Evolutionary conservation across 2,888 invertebrate species (phyloP), one percentile per base, ranked within the genome.

Genomic region (Drosophila greeni): DNA sequence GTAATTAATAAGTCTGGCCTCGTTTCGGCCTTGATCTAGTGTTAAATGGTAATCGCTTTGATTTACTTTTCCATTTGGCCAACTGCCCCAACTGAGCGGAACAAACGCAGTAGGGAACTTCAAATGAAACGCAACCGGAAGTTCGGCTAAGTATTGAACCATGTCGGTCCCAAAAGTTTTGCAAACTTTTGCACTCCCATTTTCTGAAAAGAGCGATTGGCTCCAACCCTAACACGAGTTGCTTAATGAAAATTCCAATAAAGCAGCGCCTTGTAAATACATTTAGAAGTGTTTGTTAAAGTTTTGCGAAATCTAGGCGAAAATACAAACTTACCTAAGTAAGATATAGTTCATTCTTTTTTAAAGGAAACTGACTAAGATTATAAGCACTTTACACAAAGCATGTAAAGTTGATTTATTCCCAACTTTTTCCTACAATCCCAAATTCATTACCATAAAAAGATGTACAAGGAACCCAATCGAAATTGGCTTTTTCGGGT

Each of bases 1-100:
- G 75, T 68, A 80, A 80, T 82, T 82, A 80, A 82, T 74, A 70
- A 62, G 48, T 53, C 56, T 54, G 45, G 31, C 16, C 56, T 40
- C 47, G 26, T 29, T 24, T 40, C 62, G 49, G 36, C 47, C 51
- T 49, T 53, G 65, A 43, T 29, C 53, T 58, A 70, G 58, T 53
- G 52, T 57, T 54, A 57, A 52, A 57, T 62, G 54, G 36, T 62
- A 67, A 72, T 55, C 64, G 47, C 39, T 64, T 70, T 75, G 75
- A 76, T 70, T 76, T 76, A 76, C 65, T 62, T 77, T 80, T 70
- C 57, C 66, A 70, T 74, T 66, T 65, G 61, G 42, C 42, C 64
- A 48, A 42, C 42, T 29, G 26, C 40, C 55, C 47, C 31, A 68
- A 66, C 58, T 62, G 57, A 69, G 60, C 58, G 65, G 52, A 82